Percentiles rank a stretch among this genome's conserved stretches.
These are phyloP conservation scores for Catharus ustulatus DNA, from an alignment of 2,797 vertebrate species.

Conservation along the genomic window DNA sequence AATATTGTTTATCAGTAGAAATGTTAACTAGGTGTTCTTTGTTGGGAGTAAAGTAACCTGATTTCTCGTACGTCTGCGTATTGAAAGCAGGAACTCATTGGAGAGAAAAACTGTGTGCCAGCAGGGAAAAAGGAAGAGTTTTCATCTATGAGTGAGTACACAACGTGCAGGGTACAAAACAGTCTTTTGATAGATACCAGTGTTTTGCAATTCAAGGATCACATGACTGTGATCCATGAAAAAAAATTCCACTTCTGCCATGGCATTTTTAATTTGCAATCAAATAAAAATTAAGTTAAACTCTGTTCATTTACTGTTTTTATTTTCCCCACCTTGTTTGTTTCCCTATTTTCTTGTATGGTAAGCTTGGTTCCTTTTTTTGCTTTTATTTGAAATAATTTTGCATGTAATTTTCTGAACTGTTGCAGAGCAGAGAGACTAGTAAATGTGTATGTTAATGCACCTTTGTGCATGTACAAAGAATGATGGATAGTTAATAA, in stretches of 20 bases:
- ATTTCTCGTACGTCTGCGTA: neutral
- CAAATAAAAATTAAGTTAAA: constrained; percentile 35
- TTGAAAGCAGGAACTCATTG: neutral
- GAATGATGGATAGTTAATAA: constrained; percentile 33
- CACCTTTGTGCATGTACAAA: constrained; percentile 29
- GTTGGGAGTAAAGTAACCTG: neutral
- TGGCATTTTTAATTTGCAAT: constrained; percentile 10
- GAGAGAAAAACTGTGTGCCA: constrained; percentile 12
- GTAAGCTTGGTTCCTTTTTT: constrained; percentile 2
- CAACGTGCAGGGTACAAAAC: neutral
- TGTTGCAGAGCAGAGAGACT: neutral
- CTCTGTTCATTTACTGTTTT: neutral
- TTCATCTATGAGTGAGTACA: constrained; percentile 8
- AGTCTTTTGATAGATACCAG: neutral
- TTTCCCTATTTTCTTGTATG: neutral
- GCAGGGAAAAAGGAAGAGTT: neutral
- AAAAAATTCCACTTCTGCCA: neutral
- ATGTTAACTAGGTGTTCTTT: neutral
- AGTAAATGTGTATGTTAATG: constrained; percentile 3
- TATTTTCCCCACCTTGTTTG: neutral
- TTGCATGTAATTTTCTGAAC: constrained; percentile 24
- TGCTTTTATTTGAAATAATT: constrained; percentile 46
- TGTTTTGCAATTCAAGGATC: constrained; percentile 34
- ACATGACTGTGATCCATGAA: neutral
- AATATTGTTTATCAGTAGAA: constrained; percentile 14